A percentile compares a stretch with the other conserved stretches of the same genome.
phyloP scores from a whole-genome alignment of 2,888 invertebrate species.

The Uloborus plumipes region DNA sequence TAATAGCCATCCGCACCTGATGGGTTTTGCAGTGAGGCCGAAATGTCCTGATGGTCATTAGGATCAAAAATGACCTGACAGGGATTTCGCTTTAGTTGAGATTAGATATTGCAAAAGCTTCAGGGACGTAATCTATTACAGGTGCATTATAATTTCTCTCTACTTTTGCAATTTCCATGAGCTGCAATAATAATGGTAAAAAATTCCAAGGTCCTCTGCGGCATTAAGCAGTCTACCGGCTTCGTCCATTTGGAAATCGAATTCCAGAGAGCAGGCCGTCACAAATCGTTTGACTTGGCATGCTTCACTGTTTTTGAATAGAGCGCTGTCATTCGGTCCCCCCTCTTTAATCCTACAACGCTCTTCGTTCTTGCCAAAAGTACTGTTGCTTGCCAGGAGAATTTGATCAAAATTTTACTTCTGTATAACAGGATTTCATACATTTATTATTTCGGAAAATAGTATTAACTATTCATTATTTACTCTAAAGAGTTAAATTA shows the following conservation, averaged over 20 bases:
- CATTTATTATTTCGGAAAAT: too few species aligned
- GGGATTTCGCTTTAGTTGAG: constrained; percentile 51
- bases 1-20: constrained; percentile 38
- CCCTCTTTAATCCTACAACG: too few species aligned
- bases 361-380: neutral
- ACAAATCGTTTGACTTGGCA: constrained; percentile 60
- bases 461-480: too few species aligned
- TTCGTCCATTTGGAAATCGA: constrained; percentile 54
- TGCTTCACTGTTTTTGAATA: constrained; percentile 41
- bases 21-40: constrained; percentile 18
- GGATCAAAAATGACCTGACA: constrained; percentile 20
- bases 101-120: constrained; percentile 41
- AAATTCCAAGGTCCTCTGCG: constrained; percentile 33
- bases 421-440: neutral
- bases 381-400: constrained; percentile 26
- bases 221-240: constrained; percentile 31
- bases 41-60: constrained; percentile 12
- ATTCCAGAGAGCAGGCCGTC: constrained; percentile 42
- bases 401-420: neutral
- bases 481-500: too few species aligned
- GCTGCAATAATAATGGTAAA: constrained; percentile 1
- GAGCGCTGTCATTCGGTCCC: neutral
- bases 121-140: constrained; percentile 50
- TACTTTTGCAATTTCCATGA: constrained; percentile 34
- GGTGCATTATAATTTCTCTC: constrained; percentile 48